Conservation (phyloP, 2,113 vertebrate species). For the Hypocryptadius cinnamomeus region DNA sequence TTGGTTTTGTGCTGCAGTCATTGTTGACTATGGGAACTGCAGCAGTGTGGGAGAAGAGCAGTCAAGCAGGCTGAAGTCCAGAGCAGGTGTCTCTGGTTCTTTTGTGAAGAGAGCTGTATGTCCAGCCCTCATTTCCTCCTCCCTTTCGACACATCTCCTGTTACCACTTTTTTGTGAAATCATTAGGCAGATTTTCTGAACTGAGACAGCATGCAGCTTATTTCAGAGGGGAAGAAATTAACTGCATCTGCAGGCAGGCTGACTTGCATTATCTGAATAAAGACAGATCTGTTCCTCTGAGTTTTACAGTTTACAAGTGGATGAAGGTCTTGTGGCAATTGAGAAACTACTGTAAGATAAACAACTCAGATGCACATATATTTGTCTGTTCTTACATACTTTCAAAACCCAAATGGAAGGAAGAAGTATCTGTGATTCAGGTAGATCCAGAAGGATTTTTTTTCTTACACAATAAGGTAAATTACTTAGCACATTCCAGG, state of each 20-base stretch:
- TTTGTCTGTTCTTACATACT: not conserved
- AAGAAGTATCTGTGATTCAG: slow-evolving; percentile 47
- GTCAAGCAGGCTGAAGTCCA: not conserved
- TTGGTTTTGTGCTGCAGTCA: not conserved
- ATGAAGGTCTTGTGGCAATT: not conserved
- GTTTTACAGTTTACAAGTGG: not conserved
- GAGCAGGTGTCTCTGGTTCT: not conserved
- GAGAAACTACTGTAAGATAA: not conserved
- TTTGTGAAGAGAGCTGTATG: not conserved
- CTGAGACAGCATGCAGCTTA: not conserved
- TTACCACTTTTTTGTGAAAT: not conserved
- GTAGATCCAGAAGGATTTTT: slow-evolving; percentile 2
- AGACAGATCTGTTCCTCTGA: not conserved
- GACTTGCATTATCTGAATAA: not conserved
- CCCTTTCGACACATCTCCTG: rapidly evolving
- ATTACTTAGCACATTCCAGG: slow-evolving; percentile 59
- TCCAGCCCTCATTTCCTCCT: not conserved
- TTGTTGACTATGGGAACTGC: not conserved
- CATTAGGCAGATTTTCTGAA: not conserved
- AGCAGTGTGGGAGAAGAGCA: not conserved
- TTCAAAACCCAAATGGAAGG: not conserved
- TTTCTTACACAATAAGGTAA: slow-evolving; percentile 45
- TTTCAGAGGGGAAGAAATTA: not conserved
- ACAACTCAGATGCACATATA: not conserved
- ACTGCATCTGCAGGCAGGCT: not conserved